Evolutionary conservation across 1,140 invertebrate genomes (phyloP), one percentile per base, ranked within the genome.

Genomic region (Paraescarpia echinospica): DNA sequence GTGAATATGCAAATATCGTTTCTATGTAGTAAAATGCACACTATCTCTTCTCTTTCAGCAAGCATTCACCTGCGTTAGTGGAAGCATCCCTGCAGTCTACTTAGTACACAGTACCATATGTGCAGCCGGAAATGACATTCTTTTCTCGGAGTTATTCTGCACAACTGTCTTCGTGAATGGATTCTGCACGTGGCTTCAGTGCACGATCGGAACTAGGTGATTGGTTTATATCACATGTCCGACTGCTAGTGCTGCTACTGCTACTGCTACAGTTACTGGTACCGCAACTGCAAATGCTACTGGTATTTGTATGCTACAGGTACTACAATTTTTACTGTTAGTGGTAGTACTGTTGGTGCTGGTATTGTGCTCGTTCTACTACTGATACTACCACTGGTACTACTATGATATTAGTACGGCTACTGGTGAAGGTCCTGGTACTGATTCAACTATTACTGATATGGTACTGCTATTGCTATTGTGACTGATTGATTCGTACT

Each of bases 91-190:
- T 41, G 35, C 34, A 1, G 34, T 91, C 18, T 91, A n/a, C 5
- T 27, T 34, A 0, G 31, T 91, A 91, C 90, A 91, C 34, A 91
- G 4, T 22, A 91, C 18, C 18, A 91, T 91, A 35, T 34, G 34
- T 91, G 90, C 35, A 35, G 90, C 90, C 18, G 90, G 34, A 91
- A 91, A 41, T 91, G 90, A 91, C 31, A 27, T 91, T 91, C 90
- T 91, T 14, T 34, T 91, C 22, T 41, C 34, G 8, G 34, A 41
- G 90, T 41, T 91, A 27, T 91, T 91, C 35, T 27, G 34, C n/a
- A 35, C 90, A 91, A 77, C 59, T 91, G 22, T 35, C 0, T 41
- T 41, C 18, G 35, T 41, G 35, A 34, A 91, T 41, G 35, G 90
- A 35, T 91, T 91, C 4, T 22, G 90, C 90, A 91, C 90, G 35